Conservation (phyloP, 2,888 invertebrate species). For the Theristus sp. region DNA sequence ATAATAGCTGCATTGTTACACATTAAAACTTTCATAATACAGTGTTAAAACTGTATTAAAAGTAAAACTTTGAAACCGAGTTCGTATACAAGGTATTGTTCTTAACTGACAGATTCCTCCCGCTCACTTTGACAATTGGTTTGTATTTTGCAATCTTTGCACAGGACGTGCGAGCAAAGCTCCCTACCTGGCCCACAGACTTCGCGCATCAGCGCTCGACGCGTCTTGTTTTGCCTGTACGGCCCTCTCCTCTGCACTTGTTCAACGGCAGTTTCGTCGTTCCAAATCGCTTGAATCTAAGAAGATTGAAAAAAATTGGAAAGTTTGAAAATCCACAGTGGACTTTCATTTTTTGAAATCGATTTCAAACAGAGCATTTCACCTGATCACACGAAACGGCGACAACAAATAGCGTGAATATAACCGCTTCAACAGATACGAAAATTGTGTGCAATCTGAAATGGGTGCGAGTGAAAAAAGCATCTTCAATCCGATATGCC, state of each 20-base stretch:
- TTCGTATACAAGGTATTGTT: no score
- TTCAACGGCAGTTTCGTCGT: conserved; percentile 65
- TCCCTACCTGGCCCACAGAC: conserved; percentile 55
- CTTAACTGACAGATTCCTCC: no score
- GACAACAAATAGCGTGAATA: conserved; percentile 70
- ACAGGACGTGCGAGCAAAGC: no score
- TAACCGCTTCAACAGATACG: conserved; percentile 54
- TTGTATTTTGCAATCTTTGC: no score
- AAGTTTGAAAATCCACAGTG: neutral
- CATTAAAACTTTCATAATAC: no score
- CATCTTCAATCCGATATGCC: neutral
- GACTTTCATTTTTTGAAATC: neutral
- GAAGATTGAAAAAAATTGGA: conserved; percentile 7
- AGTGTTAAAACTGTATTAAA: no score
- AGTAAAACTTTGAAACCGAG: no score
- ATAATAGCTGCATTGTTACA: no score
- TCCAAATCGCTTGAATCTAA: conserved; percentile 60
- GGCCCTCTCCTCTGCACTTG: conserved; percentile 42
- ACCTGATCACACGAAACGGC: conserved; percentile 60
- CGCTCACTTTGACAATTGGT: no score
- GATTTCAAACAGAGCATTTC: conserved; percentile 1
- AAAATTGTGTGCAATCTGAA: conserved; percentile 60
- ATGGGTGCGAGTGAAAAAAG: conserved; percentile 18
- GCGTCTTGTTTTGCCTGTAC: conserved; percentile 38
- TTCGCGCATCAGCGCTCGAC: conserved; percentile 49